Conservation (phyloP, 1,140 invertebrate genomes). For the Bursaphelenchus mucronatus region DNA sequence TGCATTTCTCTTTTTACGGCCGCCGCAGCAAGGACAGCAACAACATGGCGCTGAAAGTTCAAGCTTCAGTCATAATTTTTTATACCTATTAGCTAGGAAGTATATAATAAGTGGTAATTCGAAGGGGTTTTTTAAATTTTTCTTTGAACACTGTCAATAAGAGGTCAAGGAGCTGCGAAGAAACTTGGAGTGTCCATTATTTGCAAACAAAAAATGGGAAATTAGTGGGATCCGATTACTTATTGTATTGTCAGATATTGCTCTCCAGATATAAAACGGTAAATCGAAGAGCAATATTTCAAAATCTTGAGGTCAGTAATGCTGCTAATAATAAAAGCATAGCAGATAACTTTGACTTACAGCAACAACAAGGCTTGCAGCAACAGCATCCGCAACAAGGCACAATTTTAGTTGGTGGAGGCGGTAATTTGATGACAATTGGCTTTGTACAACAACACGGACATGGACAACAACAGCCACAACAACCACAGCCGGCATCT, state of each 20-base stretch:
- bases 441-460: slow-evolving; percentile 24
- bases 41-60: slow-evolving; percentile 1
- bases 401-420: slow-evolving; percentile 22
- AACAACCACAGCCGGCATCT: slow-evolving; percentile 21
- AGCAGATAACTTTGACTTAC: not conserved
- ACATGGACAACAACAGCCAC: slow-evolving; percentile 24
- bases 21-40: slow-evolving; percentile 18
- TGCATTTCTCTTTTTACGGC: slow-evolving; percentile 15
- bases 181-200: not conserved
- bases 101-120: not conserved
- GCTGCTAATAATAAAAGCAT: not conserved
- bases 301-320: not conserved
- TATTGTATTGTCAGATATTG: not conserved
- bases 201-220: not conserved
- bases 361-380: slow-evolving; percentile 24
- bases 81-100: not conserved
- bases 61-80: not conserved
- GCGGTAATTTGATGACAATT: slow-evolving; percentile 28
- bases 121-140: not conserved
- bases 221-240: not conserved
- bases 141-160: not conserved
- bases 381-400: slow-evolving; percentile 24
- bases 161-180: not conserved
- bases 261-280: not conserved
- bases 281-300: slow-evolving; percentile 1